These are phyloP conservation scores for Formicarius rufipectus DNA, from an alignment of 2,113 vertebrate genomes.

Conservation along the genomic window DNA sequence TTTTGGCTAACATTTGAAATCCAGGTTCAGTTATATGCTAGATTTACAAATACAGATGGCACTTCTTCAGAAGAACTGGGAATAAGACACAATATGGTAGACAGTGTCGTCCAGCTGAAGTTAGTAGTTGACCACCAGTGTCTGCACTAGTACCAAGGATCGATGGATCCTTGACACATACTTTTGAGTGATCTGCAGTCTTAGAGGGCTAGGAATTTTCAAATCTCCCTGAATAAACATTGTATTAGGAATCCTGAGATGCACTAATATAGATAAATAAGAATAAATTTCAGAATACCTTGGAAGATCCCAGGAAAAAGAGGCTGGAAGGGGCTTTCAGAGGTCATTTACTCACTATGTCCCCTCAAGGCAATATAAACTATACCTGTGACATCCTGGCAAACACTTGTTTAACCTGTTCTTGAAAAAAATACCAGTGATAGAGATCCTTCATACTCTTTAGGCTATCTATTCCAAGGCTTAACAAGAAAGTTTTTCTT, in stretches of 20 bases:
- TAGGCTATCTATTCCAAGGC: conserved; percentile 12
- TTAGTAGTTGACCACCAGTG: background rate
- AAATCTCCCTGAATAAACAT: background rate
- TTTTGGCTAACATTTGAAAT: background rate
- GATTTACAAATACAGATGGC: background rate
- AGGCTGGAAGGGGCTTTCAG: background rate
- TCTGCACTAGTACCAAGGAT: background rate
- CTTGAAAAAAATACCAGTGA: background rate
- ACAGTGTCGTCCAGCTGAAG: background rate
- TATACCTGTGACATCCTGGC: background rate
- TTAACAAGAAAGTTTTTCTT: conserved; percentile 32
- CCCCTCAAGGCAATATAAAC: background rate
- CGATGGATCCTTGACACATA: background rate
- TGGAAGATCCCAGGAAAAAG: background rate
- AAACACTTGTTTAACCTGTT: conserved; percentile 16
- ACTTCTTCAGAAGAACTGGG: background rate
- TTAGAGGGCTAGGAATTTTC: background rate
- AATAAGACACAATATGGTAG: background rate
- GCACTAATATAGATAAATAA: background rate
- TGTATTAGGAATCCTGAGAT: background rate
- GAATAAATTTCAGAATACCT: background rate
- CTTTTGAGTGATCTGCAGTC: background rate
- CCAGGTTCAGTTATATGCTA: background rate
- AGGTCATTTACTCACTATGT: background rate
- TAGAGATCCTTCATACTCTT: background rate